Conservation (phyloP, 2,888 invertebrate species). For the Sarcophaga subvicina region DNA sequence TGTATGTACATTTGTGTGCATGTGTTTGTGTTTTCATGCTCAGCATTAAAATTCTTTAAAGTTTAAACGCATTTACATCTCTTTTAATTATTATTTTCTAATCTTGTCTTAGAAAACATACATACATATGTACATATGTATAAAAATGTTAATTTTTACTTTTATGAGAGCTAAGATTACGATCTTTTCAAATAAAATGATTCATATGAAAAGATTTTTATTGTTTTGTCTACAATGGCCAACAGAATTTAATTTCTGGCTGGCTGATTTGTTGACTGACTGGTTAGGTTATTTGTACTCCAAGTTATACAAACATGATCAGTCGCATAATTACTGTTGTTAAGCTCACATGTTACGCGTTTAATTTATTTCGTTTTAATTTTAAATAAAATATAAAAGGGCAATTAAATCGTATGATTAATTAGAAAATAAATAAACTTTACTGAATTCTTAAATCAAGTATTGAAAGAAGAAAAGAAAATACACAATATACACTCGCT, state of each 20-base stretch:
- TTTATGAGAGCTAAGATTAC: background rate
- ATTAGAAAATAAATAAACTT: background rate
- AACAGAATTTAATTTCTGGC: too few relatives aligned
- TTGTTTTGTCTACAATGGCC: too few relatives aligned
- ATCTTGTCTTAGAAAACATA: background rate
- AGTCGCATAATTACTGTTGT: conserved; percentile 59
- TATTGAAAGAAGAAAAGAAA: background rate
- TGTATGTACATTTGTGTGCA: background rate
- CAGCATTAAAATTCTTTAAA: conserved; percentile 1
- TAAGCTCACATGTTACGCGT: conserved; percentile 39
- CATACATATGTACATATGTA: too few relatives aligned
- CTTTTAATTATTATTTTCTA: background rate
- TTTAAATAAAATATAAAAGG: background rate
- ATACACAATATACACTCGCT: background rate
- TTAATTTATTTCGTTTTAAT: conserved; percentile 17
- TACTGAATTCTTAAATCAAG: too few relatives aligned
- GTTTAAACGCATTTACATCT: too few relatives aligned
- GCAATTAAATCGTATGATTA: background rate
- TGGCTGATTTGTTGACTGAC: background rate
- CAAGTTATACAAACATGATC: conserved; percentile 26
- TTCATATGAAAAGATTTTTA: conserved; percentile 4
- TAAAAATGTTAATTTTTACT: background rate
- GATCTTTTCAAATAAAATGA: conserved; percentile 29
- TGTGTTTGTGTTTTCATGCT: conserved; percentile 4
- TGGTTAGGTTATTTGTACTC: background rate